Evolutionary conservation across 1,140 invertebrate genomes (phyloP).

Genomic region (Drosophila teissieri): DNA sequence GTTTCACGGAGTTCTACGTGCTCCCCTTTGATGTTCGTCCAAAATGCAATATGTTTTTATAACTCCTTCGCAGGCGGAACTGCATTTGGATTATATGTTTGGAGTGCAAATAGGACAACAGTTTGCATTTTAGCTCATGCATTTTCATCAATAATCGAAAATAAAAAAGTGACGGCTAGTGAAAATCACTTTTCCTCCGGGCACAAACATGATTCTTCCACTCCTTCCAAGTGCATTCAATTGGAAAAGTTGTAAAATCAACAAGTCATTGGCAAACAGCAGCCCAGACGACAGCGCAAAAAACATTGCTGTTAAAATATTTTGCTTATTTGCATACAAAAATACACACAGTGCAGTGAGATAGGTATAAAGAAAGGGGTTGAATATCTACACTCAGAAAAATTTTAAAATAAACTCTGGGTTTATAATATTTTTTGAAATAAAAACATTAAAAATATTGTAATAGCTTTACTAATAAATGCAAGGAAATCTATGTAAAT

Average conservation of each 20-base stretch:
- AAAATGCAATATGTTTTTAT: constrained; percentile 49
- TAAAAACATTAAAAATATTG: no score
- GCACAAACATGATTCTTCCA: constrained; percentile 33
- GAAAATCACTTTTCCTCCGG: constrained; percentile 37
- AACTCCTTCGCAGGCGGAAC: constrained; percentile 30
- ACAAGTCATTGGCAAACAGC: constrained; percentile 78
- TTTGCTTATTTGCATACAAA: constrained; percentile 74
- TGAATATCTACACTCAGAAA: not conserved
- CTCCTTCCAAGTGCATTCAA: constrained; percentile 55
- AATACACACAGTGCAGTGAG: constrained; percentile 37
- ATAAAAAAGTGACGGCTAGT: constrained; percentile 34
- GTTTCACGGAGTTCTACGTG: constrained; percentile 57
- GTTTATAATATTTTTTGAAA: not conserved
- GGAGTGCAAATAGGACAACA: constrained; percentile 20
- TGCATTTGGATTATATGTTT: constrained; percentile 25
- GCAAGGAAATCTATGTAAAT: no score
- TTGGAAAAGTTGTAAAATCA: constrained; percentile 81
- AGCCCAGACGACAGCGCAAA: constrained; percentile 49
- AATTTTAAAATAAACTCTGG: not conserved
- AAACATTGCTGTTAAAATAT: constrained; percentile 68
- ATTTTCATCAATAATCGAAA: constrained; percentile 63
- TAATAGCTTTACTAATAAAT: no score
- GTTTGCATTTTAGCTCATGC: constrained; percentile 27
- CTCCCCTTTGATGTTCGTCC: constrained; percentile 56
- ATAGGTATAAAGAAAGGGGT: constrained; percentile 6